Percentiles rank a stretch among this genome's conserved stretches.
phyloP scores from a whole-genome alignment of 2,888 invertebrate species.

The Lamellibrachia columna region DNA sequence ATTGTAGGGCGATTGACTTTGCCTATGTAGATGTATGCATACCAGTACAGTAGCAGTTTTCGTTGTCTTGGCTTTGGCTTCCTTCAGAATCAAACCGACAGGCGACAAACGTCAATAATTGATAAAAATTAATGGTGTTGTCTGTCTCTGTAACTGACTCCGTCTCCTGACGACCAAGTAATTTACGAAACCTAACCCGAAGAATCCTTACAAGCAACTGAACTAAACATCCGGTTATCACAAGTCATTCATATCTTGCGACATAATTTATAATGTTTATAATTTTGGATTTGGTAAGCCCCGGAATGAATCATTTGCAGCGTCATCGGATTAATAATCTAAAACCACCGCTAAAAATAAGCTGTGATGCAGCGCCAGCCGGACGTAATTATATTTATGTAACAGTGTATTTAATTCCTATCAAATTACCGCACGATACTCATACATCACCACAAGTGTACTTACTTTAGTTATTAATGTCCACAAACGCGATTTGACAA shows the following conservation, averaged over 20 bases:
- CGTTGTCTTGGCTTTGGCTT: background rate
- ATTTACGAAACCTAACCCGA: too few relatives aligned
- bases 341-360: background rate
- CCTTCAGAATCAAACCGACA: too few relatives aligned
- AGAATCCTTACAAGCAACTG: too few relatives aligned
- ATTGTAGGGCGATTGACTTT: too few relatives aligned
- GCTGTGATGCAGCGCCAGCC: background rate
- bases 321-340: background rate
- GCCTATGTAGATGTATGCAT: too few relatives aligned
- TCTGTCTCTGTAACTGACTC: too few relatives aligned
- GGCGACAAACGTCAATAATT: background rate
- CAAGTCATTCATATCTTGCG: background rate
- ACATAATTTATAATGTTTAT: background rate
- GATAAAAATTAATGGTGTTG: too few relatives aligned
- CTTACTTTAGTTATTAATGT: background rate
- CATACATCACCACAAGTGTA: background rate
- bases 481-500: background rate
- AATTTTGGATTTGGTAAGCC: background rate
- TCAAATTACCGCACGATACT: background rate
- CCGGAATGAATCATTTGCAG: background rate
- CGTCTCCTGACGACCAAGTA: too few relatives aligned
- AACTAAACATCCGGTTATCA: background rate
- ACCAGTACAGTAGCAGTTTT: background rate
- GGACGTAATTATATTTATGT: too few relatives aligned
- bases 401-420: background rate